A percentile compares a stretch with the other conserved stretches of the same genome.
Evolutionary conservation across 2,113 vertebrate genomes (phyloP).

Genomic region (Fukomys damarensis): DNA sequence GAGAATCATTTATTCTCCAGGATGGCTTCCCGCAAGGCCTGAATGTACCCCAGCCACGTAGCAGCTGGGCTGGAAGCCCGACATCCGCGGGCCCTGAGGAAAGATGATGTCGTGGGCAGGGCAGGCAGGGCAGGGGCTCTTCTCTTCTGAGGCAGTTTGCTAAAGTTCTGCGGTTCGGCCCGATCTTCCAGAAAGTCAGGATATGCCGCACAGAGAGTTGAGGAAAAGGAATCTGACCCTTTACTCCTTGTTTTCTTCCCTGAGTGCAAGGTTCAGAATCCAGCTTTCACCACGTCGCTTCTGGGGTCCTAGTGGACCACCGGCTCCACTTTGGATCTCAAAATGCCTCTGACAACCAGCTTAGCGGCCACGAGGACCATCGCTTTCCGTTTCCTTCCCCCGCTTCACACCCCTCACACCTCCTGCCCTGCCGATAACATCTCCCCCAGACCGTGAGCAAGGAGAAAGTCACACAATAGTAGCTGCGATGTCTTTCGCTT

Average conservation of each 20-base stretch:
- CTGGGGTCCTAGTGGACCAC: not conserved
- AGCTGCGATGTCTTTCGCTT: slow-evolving; percentile 57
- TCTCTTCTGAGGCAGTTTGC: not conserved
- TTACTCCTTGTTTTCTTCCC: not conserved
- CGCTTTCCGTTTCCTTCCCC: not conserved
- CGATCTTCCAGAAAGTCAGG: not conserved
- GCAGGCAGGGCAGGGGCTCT: accelerated
- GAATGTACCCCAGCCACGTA: not conserved
- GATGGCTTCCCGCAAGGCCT: not conserved
- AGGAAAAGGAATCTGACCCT: not conserved
- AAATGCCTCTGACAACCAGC: not conserved
- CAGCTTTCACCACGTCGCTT: not conserved
- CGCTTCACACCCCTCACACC: accelerated
- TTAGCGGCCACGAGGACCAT: not conserved
- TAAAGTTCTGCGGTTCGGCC: not conserved
- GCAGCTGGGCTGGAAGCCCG: not conserved
- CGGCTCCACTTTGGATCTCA: not conserved
- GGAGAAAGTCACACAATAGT: slow-evolving; percentile 52
- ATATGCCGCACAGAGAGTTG: accelerated
- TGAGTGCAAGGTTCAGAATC: not conserved
- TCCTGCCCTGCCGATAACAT: not conserved
- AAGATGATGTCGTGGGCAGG: accelerated
- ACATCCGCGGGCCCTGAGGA: accelerated
- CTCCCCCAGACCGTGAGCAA: not conserved
- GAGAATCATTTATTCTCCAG: not conserved